Evolutionary conservation across 1,140 invertebrate genomes (phyloP).

Genomic region (Leptopilina clavipes): DNA sequence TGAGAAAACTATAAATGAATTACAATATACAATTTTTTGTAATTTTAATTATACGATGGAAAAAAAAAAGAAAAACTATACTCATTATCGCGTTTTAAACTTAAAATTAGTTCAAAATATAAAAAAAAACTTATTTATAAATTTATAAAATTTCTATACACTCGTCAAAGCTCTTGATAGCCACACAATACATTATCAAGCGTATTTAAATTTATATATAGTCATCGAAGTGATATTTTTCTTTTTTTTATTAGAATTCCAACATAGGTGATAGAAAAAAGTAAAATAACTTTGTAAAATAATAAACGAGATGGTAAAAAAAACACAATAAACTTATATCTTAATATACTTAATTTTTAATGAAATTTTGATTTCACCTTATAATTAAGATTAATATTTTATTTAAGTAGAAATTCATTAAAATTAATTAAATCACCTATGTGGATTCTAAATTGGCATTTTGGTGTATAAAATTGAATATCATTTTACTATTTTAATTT

Average conservation of each 20-base stretch:
- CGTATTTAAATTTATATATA: background rate
- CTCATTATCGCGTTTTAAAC: background rate
- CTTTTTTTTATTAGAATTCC: background rate
- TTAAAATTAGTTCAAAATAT: conserved; percentile 31
- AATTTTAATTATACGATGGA: conserved; percentile 17
- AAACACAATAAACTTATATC: conserved; percentile 7
- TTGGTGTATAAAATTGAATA: conserved; percentile 70
- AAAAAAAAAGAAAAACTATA: conserved; percentile 2
- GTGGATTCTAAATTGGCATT: conserved; percentile 60
- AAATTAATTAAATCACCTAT: conserved; percentile 34
- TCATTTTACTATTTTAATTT: conserved; percentile 74
- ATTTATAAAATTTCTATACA: conserved; percentile 36
- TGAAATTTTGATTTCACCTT: conserved; percentile 33
- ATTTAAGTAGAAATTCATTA: conserved; percentile 35
- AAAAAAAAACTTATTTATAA: conserved; percentile 22
- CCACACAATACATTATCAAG: conserved; percentile 17
- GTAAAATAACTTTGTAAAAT: background rate
- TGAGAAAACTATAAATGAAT: background rate
- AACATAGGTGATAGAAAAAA: background rate
- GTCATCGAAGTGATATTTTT: background rate
- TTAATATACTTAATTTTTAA: background rate
- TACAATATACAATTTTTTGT: conserved; percentile 10
- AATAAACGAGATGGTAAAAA: background rate
- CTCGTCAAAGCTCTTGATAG: conserved; percentile 25
- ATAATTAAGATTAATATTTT: background rate